A percentile compares a stretch with the other conserved stretches of the same genome.
These are phyloP conservation scores for Mustela nigripes DNA, from an alignment of 2,113 vertebrate genomes.

Conservation along the genomic window DNA sequence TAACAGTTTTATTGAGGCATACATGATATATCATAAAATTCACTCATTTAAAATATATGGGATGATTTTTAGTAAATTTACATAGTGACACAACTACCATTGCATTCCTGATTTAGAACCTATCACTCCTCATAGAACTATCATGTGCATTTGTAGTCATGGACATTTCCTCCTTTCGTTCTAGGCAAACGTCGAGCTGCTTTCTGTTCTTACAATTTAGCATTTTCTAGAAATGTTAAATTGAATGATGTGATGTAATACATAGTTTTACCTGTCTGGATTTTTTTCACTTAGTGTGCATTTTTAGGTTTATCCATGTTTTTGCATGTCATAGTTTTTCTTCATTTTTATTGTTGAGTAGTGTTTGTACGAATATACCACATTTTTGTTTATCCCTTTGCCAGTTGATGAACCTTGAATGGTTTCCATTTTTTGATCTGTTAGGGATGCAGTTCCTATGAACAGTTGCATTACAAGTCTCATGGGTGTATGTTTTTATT, in stretches of 20 bases:
- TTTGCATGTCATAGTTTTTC: neutral
- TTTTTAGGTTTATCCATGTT: neutral
- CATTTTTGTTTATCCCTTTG: neutral
- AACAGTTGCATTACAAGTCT: neutral
- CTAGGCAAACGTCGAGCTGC: neutral
- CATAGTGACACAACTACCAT: neutral
- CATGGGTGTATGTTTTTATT: neutral
- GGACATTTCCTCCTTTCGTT: no score
- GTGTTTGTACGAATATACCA: neutral
- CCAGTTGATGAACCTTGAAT: neutral
- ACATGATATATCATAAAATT: neutral
- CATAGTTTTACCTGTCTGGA: neutral
- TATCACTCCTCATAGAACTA: neutral
- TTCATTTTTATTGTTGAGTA: neutral
- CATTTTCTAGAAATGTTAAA: constrained; percentile 32
- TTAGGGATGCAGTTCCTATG: neutral
- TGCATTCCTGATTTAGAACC: neutral
- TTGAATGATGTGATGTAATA: neutral
- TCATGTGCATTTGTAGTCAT: neutral
- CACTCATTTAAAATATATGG: neutral
- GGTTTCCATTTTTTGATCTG: neutral
- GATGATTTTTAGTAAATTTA: constrained; percentile 26
- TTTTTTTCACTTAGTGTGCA: neutral
- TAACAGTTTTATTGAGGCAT: neutral
- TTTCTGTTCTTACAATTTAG: neutral